These are phyloP conservation scores for Hyperoplus immaculatus DNA, from an alignment of 2,797 vertebrate species.

Conservation along the genomic window DNA sequence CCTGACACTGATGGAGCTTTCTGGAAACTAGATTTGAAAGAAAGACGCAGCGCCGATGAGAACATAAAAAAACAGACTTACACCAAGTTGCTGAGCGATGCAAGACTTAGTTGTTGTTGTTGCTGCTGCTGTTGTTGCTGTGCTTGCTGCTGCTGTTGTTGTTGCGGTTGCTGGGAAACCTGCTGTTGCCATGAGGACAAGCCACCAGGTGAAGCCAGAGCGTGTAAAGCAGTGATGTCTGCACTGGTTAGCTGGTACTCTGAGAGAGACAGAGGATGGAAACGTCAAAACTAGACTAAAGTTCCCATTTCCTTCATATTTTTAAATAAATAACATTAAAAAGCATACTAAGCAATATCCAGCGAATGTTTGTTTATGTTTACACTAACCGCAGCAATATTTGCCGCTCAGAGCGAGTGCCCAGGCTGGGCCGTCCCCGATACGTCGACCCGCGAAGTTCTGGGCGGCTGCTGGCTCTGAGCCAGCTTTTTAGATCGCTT, in stretches of 20 bases:
- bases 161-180: slow-evolving; percentile 86
- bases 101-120: slow-evolving; percentile 87
- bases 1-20: background rate
- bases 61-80: slow-evolving; percentile 79
- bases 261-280: slow-evolving; percentile 58
- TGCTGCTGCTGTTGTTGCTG: slow-evolving; percentile 81
- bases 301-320: background rate
- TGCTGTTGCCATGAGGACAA: slow-evolving; percentile 96
- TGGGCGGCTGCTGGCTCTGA: no score
- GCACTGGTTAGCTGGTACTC: slow-evolving; percentile 98
- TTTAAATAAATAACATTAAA: no score
- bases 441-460: no score
- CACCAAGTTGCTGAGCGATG: slow-evolving; percentile 95
- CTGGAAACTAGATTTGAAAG: background rate
- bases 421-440: no score
- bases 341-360: no score
- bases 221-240: slow-evolving; percentile 94
- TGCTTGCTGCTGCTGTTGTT: slow-evolving; percentile 76
- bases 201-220: slow-evolving; percentile 92
- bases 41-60: background rate
- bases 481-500: background rate
- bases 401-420: no score
- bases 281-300: background rate
- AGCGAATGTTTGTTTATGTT: no score
- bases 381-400: no score